phyloP scores from a whole-genome alignment of 2,888 invertebrate genomes.

The Meiosimyza platycephala region DNA sequence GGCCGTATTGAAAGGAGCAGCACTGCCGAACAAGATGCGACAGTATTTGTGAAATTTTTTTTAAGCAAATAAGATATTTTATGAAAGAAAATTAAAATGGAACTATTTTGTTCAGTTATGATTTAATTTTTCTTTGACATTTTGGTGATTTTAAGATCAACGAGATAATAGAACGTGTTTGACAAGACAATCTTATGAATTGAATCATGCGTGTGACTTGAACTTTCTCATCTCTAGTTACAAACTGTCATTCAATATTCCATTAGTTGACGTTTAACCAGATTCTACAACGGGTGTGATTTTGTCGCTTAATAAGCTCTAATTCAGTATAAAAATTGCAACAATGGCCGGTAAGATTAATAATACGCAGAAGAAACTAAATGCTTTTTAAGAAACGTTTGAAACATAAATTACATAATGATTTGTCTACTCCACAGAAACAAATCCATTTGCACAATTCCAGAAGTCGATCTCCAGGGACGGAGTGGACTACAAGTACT shows the following conservation, averaged over 20 bases:
- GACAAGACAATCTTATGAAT: neutral
- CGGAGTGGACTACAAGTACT: conserved; percentile 76
- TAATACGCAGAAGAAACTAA: conserved; percentile 8
- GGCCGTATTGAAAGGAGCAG: no score
- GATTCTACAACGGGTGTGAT: no score
- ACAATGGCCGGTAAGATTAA: conserved; percentile 55
- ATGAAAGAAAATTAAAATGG: neutral
- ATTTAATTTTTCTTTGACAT: neutral
- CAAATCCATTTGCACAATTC: conserved; percentile 62
- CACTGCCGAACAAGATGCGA: no score
- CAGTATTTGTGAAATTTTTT: no score
- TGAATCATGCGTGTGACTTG: neutral
- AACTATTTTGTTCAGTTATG: neutral
- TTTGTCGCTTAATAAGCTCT: no score
- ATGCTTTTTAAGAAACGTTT: neutral
- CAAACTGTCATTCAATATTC: neutral
- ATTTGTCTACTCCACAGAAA: conserved; percentile 46
- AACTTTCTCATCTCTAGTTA: neutral
- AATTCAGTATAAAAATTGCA: conserved; percentile 7
- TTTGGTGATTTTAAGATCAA: no score
- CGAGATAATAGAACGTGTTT: no score
- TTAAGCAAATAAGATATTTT: no score
- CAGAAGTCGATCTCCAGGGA: conserved; percentile 61
- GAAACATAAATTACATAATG: conserved; percentile 7
- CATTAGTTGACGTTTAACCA: conserved; percentile 3